Percentiles rank a stretch among this genome's conserved stretches.
Conservation (phyloP, 1,140 invertebrate genomes). For the Hypsibius dujardini region DNA sequence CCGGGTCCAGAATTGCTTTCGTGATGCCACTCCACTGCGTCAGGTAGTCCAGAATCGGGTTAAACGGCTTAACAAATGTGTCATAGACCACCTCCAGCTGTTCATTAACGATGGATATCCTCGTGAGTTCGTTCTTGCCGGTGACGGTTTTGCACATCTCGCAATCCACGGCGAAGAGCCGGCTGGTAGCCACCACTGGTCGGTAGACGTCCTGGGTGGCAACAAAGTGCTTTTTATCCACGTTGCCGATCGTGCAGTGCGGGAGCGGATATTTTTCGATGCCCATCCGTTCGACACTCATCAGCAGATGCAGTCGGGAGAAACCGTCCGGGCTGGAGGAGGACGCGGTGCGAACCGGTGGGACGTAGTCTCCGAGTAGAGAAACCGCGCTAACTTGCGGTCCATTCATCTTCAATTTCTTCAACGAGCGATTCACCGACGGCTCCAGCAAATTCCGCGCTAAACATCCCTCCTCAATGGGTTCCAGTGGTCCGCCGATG, state of each 20-base stretch:
- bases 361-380: neutral
- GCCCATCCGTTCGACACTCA: slow-evolving; percentile 64
- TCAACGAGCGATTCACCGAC: slow-evolving; percentile 46
- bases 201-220: slow-evolving; percentile 56
- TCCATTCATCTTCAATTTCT: slow-evolving; percentile 33
- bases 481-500: slow-evolving; percentile 50
- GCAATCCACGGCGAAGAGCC: slow-evolving; percentile 78
- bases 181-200: slow-evolving; percentile 53
- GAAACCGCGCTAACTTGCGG: slow-evolving; percentile 18
- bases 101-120: slow-evolving; percentile 71
- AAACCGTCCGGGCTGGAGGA: slow-evolving; percentile 20
- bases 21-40: slow-evolving; percentile 66
- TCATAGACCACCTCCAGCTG: slow-evolving; percentile 57
- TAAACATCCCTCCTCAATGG: slow-evolving; percentile 49
- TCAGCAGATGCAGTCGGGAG: slow-evolving; percentile 51
- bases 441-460: slow-evolving; percentile 54
- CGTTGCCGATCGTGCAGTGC: slow-evolving; percentile 38
- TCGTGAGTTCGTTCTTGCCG: slow-evolving; percentile 54
- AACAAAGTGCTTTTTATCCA: slow-evolving; percentile 37
- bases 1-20: slow-evolving; percentile 46
- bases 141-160: slow-evolving; percentile 73
- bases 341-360: neutral
- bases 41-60: slow-evolving; percentile 65
- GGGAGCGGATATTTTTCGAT: slow-evolving; percentile 70
- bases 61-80: slow-evolving; percentile 61